Evolutionary conservation across 2,888 invertebrate genomes (phyloP).

Genomic region (Cybosia mesomella): DNA sequence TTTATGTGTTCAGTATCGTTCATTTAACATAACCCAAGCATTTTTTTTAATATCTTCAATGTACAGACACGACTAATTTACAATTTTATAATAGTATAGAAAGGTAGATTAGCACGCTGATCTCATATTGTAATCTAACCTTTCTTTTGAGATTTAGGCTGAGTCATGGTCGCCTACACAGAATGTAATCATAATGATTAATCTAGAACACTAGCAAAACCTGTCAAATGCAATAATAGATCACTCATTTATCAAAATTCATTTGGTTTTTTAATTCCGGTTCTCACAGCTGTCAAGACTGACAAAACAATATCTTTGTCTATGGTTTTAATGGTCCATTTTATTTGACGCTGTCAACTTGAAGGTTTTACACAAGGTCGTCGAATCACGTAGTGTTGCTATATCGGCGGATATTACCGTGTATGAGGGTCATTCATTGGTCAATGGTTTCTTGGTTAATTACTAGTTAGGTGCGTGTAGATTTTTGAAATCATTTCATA

Average conservation of each 20-base stretch:
- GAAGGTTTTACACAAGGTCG: slow-evolving; percentile 42
- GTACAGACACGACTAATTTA: too few relatives aligned
- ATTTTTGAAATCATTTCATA: slow-evolving; percentile 9
- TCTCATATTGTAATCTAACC: background rate
- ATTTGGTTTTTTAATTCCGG: slow-evolving; percentile 23
- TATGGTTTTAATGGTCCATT: slow-evolving; percentile 33
- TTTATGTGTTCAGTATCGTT: too few relatives aligned
- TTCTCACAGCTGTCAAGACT: slow-evolving; percentile 27
- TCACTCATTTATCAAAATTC: slow-evolving; percentile 13
- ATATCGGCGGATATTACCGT: slow-evolving; percentile 30
- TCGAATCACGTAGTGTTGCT: slow-evolving; percentile 27
- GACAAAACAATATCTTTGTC: slow-evolving; percentile 27
- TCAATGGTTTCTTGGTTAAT: slow-evolving; percentile 20
- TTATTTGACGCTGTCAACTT: slow-evolving; percentile 31
- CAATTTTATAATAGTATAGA: too few relatives aligned
- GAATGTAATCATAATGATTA: background rate
- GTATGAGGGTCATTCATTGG: slow-evolving; percentile 38
- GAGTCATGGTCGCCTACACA: background rate
- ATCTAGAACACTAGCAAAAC: background rate
- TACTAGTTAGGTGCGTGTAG: background rate
- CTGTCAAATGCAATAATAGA: slow-evolving; percentile 1
- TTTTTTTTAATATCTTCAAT: too few relatives aligned
- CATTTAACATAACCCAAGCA: too few relatives aligned
- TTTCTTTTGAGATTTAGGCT: background rate
- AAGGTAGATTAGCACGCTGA: background rate